These are phyloP conservation scores for Coilia nasus DNA, from an alignment of 2,797 vertebrate species.

Conservation along the genomic window DNA sequence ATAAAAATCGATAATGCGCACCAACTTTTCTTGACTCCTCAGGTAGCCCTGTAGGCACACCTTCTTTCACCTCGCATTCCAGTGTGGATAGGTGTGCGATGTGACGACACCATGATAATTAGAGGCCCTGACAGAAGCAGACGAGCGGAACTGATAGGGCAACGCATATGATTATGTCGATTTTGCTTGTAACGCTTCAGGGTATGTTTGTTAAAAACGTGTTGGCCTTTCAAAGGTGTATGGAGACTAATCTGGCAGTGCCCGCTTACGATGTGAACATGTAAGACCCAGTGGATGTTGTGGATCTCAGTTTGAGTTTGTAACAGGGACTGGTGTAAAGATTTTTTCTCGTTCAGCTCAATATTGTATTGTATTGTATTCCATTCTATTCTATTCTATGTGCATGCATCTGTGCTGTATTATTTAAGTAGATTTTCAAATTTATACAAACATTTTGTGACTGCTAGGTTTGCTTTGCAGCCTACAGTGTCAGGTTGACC, in stretches of 20 bases:
- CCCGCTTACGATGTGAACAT: no score
- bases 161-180: not conserved
- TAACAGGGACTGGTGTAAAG: not conserved
- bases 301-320: not conserved
- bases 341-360: not conserved
- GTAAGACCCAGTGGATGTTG: not conserved
- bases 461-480: no score
- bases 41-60: not conserved
- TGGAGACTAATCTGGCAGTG: not conserved
- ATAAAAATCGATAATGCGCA: not conserved
- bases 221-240: not conserved
- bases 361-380: not conserved
- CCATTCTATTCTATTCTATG: not conserved
- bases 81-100: not conserved
- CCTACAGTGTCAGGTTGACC: no score
- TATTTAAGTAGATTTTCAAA: no score
- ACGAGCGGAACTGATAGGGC: no score
- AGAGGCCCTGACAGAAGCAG: no score
- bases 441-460: no score
- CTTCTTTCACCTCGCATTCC: not conserved
- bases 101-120: not conserved
- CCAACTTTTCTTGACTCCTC: not conserved
- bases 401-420: not conserved
- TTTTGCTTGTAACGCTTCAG: not conserved
- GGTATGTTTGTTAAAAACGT: not conserved